A percentile compares a stretch with the other conserved stretches of the same genome.
Conservation (phyloP, 2,888 invertebrate species). For the Tetropium fuscum region DNA sequence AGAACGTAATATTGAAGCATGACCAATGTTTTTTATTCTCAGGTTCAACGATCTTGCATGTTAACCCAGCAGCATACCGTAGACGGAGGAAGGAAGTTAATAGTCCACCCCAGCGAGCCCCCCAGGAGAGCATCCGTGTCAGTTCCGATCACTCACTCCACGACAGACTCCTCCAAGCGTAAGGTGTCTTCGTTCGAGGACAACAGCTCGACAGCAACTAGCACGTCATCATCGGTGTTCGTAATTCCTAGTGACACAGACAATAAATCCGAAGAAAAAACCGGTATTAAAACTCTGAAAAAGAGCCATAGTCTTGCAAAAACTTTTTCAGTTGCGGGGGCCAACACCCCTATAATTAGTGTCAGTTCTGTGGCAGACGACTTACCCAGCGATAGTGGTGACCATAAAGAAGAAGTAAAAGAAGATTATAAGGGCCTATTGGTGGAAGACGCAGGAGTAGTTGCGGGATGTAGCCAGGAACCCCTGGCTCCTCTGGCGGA, state of each 20-base stretch:
- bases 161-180: conserved; percentile 56
- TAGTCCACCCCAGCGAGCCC: conserved; percentile 60
- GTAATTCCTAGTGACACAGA: conserved; percentile 59
- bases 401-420: conserved; percentile 36
- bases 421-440: conserved; percentile 15
- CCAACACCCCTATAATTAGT: conserved; percentile 74
- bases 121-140: conserved; percentile 64
- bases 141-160: conserved; percentile 65
- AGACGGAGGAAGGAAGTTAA: conserved; percentile 69
- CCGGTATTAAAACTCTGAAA: conserved; percentile 58
- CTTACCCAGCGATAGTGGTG: conserved; percentile 47
- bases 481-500: conserved; percentile 77
- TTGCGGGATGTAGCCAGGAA: conserved; percentile 52
- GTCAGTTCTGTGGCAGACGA: conserved; percentile 80
- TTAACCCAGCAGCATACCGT: conserved; percentile 77
- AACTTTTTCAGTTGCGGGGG: conserved; percentile 63
- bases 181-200: conserved; percentile 68
- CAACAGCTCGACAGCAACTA: conserved; percentile 51
- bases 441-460: conserved; percentile 50
- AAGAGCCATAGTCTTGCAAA: conserved; percentile 63
- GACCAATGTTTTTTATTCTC: conserved; percentile 52
- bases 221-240: conserved; percentile 52
- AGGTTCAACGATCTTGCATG: conserved; percentile 73
- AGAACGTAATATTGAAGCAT: too few relatives aligned
- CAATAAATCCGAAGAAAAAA: conserved; percentile 54